These are phyloP conservation scores for Laspeyria flexula DNA, from an alignment of 2,888 invertebrate genomes.

Conservation along the genomic window DNA sequence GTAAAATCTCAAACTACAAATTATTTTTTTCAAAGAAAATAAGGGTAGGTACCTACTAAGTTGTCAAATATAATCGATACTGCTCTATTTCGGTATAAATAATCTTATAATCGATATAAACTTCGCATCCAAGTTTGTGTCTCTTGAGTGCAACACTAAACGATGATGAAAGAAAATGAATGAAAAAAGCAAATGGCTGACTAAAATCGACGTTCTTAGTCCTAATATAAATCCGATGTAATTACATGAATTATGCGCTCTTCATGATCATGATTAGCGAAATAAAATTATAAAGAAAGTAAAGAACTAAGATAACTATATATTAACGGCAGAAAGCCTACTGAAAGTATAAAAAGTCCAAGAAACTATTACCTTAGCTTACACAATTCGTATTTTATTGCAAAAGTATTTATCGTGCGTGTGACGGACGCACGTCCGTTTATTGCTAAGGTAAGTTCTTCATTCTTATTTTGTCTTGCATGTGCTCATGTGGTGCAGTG, in stretches of 20 bases:
- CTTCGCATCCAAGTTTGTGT: neutral
- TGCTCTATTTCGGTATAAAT: too few species aligned
- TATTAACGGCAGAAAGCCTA: constrained; percentile 71
- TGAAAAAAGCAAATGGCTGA: constrained; percentile 86
- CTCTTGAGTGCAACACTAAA: constrained; percentile 42
- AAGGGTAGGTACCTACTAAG: too few species aligned
- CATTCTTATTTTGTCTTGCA: constrained; percentile 51
- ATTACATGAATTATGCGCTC: constrained; percentile 87
- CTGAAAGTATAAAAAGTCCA: constrained; percentile 57
- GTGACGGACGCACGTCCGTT: constrained; percentile 74
- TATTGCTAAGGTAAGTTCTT: constrained; percentile 71
- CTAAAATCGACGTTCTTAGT: constrained; percentile 79
- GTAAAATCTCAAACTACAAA: too few species aligned
- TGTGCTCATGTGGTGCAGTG: constrained; percentile 36
- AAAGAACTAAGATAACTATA: constrained; percentile 67
- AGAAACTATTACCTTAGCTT: constrained; percentile 65
- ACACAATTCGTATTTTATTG: constrained; percentile 64
- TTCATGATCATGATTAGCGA: constrained; percentile 85
- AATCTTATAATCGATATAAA: too few species aligned
- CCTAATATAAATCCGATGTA: constrained; percentile 84
- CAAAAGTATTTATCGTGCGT: constrained; percentile 66
- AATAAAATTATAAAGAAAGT: constrained; percentile 78
- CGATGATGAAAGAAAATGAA: constrained; percentile 69
- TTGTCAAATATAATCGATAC: too few species aligned
- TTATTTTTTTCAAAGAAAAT: too few species aligned